A percentile compares a stretch with the other conserved stretches of the same genome.
phyloP scores from a whole-genome alignment of 2,113 vertebrate species.

The Podarcis cretensis region DNA sequence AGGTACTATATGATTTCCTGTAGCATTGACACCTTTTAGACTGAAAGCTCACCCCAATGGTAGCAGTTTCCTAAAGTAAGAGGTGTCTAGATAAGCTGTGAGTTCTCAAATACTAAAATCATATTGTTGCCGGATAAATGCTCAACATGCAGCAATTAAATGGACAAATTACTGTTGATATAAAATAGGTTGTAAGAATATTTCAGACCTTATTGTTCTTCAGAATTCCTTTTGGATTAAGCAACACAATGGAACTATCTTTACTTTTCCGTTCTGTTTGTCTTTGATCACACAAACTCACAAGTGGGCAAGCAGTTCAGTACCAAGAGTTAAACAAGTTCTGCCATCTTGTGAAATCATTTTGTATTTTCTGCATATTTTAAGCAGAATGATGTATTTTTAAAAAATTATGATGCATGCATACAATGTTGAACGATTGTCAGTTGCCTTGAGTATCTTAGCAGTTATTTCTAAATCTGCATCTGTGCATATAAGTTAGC shows the following conservation, averaged over 20 bases:
- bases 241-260: not conserved
- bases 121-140: not conserved
- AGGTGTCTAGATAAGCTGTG: not conserved
- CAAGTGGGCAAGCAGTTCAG: not conserved
- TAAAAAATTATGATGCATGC: too few species aligned
- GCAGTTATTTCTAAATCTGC: too few species aligned
- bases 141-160: not conserved
- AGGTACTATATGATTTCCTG: slow-evolving; percentile 68
- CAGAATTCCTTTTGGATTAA: not conserved
- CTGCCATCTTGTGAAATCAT: too few species aligned
- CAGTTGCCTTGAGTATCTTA: too few species aligned
- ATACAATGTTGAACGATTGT: too few species aligned
- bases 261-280: not conserved
- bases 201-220: not conserved
- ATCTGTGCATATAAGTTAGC: too few species aligned
- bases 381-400: too few species aligned
- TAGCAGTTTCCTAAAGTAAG: not conserved
- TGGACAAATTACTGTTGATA: not conserved
- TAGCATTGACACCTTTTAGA: not conserved
- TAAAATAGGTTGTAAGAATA: not conserved
- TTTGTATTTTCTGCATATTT: too few species aligned
- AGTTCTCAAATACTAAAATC: not conserved
- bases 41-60: not conserved
- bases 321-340: not conserved
- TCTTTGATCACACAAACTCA: not conserved